phyloP scores from a whole-genome alignment of 2,888 invertebrate genomes.

The Crossocerus cetratus region DNA sequence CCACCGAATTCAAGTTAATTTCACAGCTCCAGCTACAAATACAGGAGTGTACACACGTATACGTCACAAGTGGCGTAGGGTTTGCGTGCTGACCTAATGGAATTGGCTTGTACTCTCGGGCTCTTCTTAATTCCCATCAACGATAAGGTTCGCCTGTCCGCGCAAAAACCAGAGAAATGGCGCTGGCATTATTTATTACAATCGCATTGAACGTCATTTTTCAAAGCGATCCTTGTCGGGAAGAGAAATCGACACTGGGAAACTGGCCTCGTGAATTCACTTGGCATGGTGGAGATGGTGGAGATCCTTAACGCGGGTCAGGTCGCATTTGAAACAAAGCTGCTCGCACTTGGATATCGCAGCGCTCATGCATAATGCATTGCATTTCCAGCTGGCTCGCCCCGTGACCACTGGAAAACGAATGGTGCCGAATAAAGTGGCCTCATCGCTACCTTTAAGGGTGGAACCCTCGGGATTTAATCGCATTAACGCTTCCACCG shows the following conservation, averaged over 20 bases:
- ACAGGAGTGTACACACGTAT: background rate
- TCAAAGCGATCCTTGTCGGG: background rate
- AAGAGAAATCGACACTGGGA: background rate
- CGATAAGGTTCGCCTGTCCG: no score
- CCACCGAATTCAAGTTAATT: background rate
- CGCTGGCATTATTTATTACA: background rate
- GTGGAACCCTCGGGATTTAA: background rate
- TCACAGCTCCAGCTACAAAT: background rate
- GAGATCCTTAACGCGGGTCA: constrained; percentile 16
- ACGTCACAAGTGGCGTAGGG: background rate
- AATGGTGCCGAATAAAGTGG: constrained; percentile 53
- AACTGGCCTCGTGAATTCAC: background rate
- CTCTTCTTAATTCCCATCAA: no score
- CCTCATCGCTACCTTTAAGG: background rate
- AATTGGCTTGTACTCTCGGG: constrained; percentile 47
- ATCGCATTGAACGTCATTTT: background rate
- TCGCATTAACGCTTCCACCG: background rate
- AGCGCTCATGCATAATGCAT: constrained; percentile 71
- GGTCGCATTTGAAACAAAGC: constrained; percentile 27
- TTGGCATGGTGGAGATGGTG: constrained; percentile 8
- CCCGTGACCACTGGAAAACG: constrained; percentile 30
- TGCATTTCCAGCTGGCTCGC: constrained; percentile 69
- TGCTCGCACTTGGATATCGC: constrained; percentile 36
- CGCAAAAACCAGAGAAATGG: no score
- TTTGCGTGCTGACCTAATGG: constrained; percentile 50